Evolutionary conservation across 2,113 vertebrate genomes (phyloP), one percentile per base, ranked within the genome.

Genomic region (Entelurus aequoreus): DNA sequence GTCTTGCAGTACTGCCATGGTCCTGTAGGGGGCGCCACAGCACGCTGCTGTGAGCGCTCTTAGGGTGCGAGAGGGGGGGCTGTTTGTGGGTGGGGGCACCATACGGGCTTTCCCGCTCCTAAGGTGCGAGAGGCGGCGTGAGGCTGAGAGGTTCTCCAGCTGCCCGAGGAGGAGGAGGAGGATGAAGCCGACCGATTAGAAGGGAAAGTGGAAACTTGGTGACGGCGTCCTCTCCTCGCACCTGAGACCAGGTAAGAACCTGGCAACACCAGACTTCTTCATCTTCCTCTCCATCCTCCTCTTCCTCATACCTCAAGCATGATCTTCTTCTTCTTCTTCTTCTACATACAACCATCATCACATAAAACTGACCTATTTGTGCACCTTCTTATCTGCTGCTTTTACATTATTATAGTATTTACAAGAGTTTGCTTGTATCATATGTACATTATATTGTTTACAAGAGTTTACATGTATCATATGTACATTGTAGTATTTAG

Each of bases 171-270:
- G 60, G 60, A 60, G 60, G 46, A 49, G 47, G 28, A 48, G 16
- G 59, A 61, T 61, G 60, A 61, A 61, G 60, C 46, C 36, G 16
- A 48, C 48, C 37, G 48, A 49, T 37, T 28, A 28, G 48, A 60
- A 12, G 13, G 19, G 8, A 48, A 48, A 48, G 44, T 14, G 42
- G 44, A 60, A 60, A 60, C 58, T 60, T 60, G 48, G 58, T 48
- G 21, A 60, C 47, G 58, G 19, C 55, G 15, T 54, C 53, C 35
- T 42, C 55, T n/a, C 5, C n/a, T 28, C 55, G 16, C 16, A 57
- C 40, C 55, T 44, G 55, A 44, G 3, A 10, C n/a, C 55, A 57
- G 55, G 55, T 57, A 57, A 57, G 44, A 56, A 56, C 2, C 21
- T 12, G 37, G 8, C 54, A 40, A 56, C 42, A 57, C 40, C 44